Percentiles rank a stretch among this genome's conserved stretches.
Conservation (phyloP, 2,888 invertebrate genomes). For the Antheraea yamamai region DNA sequence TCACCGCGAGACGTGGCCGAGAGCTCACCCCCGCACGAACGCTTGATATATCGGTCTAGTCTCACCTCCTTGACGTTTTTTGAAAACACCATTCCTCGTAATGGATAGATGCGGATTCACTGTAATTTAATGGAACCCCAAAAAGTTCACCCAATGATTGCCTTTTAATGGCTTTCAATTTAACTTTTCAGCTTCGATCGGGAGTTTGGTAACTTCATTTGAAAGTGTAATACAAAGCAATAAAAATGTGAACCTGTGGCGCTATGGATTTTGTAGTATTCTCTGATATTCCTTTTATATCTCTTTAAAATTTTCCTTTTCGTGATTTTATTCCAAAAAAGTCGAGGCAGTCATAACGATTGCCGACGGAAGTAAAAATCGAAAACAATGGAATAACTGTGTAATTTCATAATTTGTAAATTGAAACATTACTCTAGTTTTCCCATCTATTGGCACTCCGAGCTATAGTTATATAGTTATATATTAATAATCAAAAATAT, state of each 20-base stretch:
- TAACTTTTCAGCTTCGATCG: conserved; percentile 62
- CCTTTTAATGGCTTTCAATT: conserved; percentile 71
- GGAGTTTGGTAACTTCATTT: conserved; percentile 63
- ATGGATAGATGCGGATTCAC: conserved; percentile 61
- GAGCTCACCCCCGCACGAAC: conserved; percentile 42
- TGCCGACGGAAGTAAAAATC: too few relatives aligned
- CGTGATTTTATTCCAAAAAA: neutral
- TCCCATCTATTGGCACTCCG: too few relatives aligned
- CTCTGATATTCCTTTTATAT: neutral
- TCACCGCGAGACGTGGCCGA: conserved; percentile 53
- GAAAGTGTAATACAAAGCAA: conserved; percentile 32
- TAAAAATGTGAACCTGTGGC: conserved; percentile 20
- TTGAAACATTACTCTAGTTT: too few relatives aligned
- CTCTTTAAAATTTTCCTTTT: neutral
- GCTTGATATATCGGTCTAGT: conserved; percentile 63
- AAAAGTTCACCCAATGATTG: conserved; percentile 59
- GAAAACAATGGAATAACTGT: too few relatives aligned
- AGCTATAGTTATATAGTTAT: too few relatives aligned
- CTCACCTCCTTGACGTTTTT: conserved; percentile 70
- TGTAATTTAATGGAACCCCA: conserved; percentile 55
- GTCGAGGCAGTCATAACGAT: too few relatives aligned
- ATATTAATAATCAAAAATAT: too few relatives aligned
- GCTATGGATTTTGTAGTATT: conserved; percentile 1
- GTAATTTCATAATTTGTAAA: too few relatives aligned
- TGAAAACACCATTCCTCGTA: conserved; percentile 61